These are phyloP conservation scores for Gobiocypris rarus DNA, from an alignment of 2,113 vertebrate genomes.

Conservation along the genomic window DNA sequence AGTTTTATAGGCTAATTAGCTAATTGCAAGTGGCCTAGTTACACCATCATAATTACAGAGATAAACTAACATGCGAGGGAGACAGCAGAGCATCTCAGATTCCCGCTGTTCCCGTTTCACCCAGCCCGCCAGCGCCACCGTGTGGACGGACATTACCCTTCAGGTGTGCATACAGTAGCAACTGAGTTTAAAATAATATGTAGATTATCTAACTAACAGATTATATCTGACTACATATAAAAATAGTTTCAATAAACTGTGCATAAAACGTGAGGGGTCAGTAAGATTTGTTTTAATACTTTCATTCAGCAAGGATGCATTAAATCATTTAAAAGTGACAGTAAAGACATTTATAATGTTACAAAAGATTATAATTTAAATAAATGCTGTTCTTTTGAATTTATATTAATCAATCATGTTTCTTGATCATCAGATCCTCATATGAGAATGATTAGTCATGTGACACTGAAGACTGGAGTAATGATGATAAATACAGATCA, in stretches of 20 bases:
- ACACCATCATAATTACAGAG: slow-evolving; percentile 12
- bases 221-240: not conserved
- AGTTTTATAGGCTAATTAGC: slow-evolving; percentile 21
- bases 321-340: not conserved
- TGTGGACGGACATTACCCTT: slow-evolving; percentile 30
- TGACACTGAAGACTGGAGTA: not conserved
- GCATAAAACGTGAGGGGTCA: not conserved
- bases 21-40: not conserved
- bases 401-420: not conserved
- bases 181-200: not conserved
- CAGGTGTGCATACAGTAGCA: not conserved
- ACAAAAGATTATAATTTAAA: not conserved
- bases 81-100: slow-evolving; percentile 7
- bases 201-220: not conserved
- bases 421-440: too few species aligned
- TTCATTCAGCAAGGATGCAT: not conserved
- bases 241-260: not conserved
- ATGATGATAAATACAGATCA: not conserved
- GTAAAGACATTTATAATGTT: not conserved
- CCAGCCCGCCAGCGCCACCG: slow-evolving; percentile 35
- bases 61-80: slow-evolving; percentile 3
- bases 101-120: not conserved
- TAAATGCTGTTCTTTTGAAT: not conserved
- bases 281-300: not conserved
- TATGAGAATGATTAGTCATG: not conserved